A percentile compares a stretch with the other conserved stretches of the same genome.
These are phyloP conservation scores for Acanthurus tractus DNA, from an alignment of 2,797 vertebrate genomes.

Conservation along the genomic window DNA sequence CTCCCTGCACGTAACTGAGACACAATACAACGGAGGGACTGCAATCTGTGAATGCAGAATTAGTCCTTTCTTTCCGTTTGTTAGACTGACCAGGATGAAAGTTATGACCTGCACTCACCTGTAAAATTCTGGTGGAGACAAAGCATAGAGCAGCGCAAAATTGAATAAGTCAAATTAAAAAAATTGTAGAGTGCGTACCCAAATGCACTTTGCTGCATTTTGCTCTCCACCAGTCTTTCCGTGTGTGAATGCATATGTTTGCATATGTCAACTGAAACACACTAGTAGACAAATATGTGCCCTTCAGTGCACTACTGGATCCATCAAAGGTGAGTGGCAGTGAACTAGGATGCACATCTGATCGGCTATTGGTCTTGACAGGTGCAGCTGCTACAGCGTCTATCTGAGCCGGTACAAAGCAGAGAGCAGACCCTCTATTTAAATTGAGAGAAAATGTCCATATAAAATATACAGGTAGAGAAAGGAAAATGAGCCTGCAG, in stretches of 20 bases:
- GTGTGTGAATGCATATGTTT: neutral
- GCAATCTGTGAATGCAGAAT: neutral
- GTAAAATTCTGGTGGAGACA: neutral
- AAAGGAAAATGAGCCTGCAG: neutral
- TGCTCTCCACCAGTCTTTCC: neutral
- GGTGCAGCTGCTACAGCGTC: conserved; percentile 11
- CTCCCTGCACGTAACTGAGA: neutral
- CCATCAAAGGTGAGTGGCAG: neutral
- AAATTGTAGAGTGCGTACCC: too few species aligned
- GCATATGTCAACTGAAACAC: neutral
- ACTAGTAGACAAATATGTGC: neutral
- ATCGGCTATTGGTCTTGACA: conserved; percentile 9
- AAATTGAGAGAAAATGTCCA: neutral
- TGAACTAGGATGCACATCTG: neutral
- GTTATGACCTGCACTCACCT: neutral
- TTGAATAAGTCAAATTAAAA: neutral
- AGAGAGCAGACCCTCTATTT: neutral
- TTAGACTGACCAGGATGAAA: neutral
- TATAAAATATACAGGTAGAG: neutral
- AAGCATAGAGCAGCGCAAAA: neutral
- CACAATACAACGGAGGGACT: neutral
- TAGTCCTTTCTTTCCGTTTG: neutral
- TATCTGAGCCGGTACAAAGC: neutral
- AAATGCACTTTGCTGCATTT: neutral
- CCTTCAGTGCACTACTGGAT: neutral